phyloP scores from a whole-genome alignment of 2,797 vertebrate genomes.

The Leptatherina wallacei region DNA sequence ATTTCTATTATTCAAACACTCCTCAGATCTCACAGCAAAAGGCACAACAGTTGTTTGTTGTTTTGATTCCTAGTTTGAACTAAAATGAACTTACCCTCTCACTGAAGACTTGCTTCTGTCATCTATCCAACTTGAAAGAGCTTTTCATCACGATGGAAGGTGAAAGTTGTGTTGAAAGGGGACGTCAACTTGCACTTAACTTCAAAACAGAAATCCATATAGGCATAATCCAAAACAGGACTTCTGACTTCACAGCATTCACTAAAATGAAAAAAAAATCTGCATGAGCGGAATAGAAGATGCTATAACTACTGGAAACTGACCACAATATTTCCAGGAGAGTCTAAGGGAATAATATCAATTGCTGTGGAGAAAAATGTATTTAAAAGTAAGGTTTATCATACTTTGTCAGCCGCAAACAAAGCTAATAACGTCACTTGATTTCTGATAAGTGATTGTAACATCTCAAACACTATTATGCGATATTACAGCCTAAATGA shows the following conservation, averaged over 20 bases:
- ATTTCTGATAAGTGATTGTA: background rate
- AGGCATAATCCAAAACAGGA: background rate
- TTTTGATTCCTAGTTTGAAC: conserved; percentile 41
- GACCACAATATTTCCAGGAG: conserved; percentile 16
- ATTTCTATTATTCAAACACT: conserved; percentile 63
- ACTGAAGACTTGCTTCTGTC: conserved; percentile 45
- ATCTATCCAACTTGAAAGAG: conserved; percentile 35
- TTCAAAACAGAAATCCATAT: conserved; percentile 15
- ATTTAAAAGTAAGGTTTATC: conserved; percentile 7
- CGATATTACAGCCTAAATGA: background rate
- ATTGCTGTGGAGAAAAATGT: conserved; percentile 7
- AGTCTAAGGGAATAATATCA: conserved; percentile 15
- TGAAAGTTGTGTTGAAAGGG: conserved; percentile 33
- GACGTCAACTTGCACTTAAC: conserved; percentile 16
- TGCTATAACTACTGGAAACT: background rate
- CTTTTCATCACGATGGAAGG: conserved; percentile 34
- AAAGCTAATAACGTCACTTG: background rate
- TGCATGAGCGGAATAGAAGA: background rate
- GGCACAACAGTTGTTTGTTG: conserved; percentile 39
- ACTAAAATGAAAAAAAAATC: conserved; percentile 18
- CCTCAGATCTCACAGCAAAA: conserved; percentile 32
- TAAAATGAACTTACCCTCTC: conserved; percentile 40
- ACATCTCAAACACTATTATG: background rate
- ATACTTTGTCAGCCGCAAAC: conserved; percentile 7
- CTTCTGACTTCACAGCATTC: background rate